Conservation (phyloP, 2,797 vertebrate species). For the Enteromius mattozi region DNA sequence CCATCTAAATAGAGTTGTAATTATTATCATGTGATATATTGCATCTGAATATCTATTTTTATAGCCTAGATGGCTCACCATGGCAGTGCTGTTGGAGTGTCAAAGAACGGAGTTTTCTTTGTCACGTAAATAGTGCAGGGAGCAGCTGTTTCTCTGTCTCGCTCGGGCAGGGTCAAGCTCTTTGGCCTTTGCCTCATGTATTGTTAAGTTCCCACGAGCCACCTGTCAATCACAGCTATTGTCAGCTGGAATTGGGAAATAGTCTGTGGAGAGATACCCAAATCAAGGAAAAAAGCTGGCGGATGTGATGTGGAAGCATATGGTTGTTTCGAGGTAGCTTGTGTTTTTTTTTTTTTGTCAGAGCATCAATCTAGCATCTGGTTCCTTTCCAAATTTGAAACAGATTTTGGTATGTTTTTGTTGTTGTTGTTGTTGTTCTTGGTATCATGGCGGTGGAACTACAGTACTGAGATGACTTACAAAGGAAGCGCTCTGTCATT, state of each 20-base stretch:
- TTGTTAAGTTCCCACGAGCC: conserved; percentile 71
- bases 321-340: conserved; percentile 13
- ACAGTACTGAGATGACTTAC: not conserved
- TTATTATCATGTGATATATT: conserved; percentile 5
- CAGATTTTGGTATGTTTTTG: not conserved
- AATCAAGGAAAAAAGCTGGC: not conserved
- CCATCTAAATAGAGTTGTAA: conserved; percentile 27
- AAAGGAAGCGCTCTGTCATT: not conserved
- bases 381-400: not conserved
- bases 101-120: conserved; percentile 39
- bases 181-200: conserved; percentile 63
- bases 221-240: conserved; percentile 69
- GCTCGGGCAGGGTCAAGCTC: conserved; percentile 49
- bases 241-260: conserved; percentile 61
- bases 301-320: not conserved
- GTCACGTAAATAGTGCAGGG: conserved; percentile 37
- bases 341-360: conserved; percentile 8
- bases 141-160: conserved; percentile 53
- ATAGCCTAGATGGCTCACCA: conserved; percentile 3
- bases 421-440: not conserved
- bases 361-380: not conserved
- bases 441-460: not conserved
- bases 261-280: not conserved
- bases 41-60: conserved; percentile 26
- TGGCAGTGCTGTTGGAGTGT: conserved; percentile 11